Percentiles rank a stretch among this genome's conserved stretches.
Evolutionary conservation across 2,113 vertebrate species (phyloP).

Genomic region (Percopsis transmontana): DNA sequence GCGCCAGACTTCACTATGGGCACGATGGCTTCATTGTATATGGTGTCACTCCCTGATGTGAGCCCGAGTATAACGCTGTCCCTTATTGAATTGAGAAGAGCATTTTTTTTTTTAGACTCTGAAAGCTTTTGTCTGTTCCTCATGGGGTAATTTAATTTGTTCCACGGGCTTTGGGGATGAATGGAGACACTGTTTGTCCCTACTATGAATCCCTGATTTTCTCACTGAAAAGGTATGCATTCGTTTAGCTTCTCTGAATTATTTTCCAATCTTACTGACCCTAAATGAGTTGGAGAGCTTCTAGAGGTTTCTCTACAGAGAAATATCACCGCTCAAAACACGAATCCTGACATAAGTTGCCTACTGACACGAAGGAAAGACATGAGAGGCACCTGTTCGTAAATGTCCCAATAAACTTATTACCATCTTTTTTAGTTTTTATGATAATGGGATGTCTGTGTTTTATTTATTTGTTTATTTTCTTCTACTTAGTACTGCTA

Average conservation of each 20-base stretch:
- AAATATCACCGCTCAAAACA: neutral
- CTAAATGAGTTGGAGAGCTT: conserved; percentile 30
- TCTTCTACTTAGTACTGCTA: no score
- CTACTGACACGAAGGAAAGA: neutral
- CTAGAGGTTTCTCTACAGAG: neutral
- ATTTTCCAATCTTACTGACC: conserved; percentile 24
- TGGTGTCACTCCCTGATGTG: conserved; percentile 12
- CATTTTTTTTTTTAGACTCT: conserved; percentile 35
- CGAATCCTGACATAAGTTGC: neutral
- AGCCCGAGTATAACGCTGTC: conserved; percentile 20
- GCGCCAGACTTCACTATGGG: neutral
- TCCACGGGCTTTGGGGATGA: conserved; percentile 59
- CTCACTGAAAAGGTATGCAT: conserved; percentile 64
- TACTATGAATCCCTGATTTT: conserved; percentile 14
- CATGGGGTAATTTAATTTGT: conserved; percentile 57
- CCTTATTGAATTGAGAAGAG: conserved; percentile 27
- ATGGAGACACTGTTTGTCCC: conserved; percentile 55
- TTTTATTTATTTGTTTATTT: no score
- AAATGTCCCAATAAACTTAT: neutral
- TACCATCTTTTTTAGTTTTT: neutral
- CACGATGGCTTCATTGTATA: conserved; percentile 15
- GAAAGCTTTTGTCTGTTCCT: conserved; percentile 54
- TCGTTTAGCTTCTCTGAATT: conserved; percentile 26
- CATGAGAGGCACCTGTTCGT: neutral
- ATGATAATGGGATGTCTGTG: no score